A percentile compares a stretch with the other conserved stretches of the same genome.
Conservation (phyloP, 2,113 vertebrate genomes). For the Carassius gibelio region DNA sequence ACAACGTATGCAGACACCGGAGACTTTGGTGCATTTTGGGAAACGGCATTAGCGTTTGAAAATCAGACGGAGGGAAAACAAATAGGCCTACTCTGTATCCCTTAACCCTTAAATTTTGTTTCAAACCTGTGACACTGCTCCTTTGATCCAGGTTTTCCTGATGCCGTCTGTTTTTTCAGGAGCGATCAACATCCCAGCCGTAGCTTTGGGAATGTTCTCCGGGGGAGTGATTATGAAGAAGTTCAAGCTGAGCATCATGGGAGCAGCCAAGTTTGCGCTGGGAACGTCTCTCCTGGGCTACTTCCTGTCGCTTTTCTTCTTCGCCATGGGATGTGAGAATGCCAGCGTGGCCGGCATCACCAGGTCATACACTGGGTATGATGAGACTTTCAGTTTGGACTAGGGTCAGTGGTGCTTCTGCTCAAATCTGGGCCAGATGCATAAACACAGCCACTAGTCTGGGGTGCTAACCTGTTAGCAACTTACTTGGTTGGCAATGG, state of each 20-base stretch:
- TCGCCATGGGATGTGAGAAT: slow-evolving; percentile 87
- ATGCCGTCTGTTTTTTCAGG: slow-evolving; percentile 70
- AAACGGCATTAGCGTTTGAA: not conserved
- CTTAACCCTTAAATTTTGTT: not conserved
- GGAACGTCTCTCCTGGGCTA: slow-evolving; percentile 85
- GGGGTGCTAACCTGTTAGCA: no score
- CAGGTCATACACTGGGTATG: slow-evolving; percentile 81
- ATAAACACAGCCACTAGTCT: not conserved
- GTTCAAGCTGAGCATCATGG: slow-evolving; percentile 79
- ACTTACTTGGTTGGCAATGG: no score
- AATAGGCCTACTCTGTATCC: slow-evolving; percentile 5
- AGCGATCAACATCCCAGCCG: slow-evolving; percentile 90
- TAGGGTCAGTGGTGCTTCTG: not conserved
- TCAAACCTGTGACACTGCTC: not conserved
- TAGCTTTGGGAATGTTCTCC: slow-evolving; percentile 90
- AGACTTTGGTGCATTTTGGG: not conserved
- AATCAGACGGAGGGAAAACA: not conserved
- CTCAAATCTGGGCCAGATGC: not conserved
- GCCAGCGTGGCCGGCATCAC: slow-evolving; percentile 86
- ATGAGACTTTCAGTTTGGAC: not conserved
- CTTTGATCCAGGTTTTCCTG: slow-evolving; percentile 45
- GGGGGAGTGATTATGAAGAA: slow-evolving; percentile 91
- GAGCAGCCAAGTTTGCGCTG: slow-evolving; percentile 84
- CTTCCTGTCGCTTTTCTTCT: slow-evolving; percentile 83
- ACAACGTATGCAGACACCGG: not conserved